Percentiles rank a stretch among this genome's conserved stretches.
Evolutionary conservation across 1,140 invertebrate species (phyloP).

Genomic region (Drosophila prosaltans): DNA sequence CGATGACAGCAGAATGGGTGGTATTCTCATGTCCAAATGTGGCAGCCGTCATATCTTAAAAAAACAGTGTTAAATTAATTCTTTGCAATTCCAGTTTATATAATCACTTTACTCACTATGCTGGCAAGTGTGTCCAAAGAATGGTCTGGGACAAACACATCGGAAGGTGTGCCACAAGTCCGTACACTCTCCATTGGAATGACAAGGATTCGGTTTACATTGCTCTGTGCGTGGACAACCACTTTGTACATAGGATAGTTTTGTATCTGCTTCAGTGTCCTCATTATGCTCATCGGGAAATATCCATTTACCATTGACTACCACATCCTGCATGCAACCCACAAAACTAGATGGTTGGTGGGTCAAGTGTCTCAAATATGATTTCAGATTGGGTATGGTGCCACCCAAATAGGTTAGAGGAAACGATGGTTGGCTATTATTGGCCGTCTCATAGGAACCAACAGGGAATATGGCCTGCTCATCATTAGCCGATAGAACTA

Average conservation of each 20-base stretch:
- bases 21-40: conserved; percentile 95
- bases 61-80: background rate
- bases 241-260: conserved; percentile 85
- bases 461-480: conserved; percentile 95
- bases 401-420: conserved; percentile 91
- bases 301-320: conserved; percentile 92
- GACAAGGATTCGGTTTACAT: conserved; percentile 93
- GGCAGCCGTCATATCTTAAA: conserved; percentile 91
- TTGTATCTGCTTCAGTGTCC: conserved; percentile 54
- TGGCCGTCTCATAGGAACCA: conserved; percentile 89
- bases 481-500: conserved; percentile 92
- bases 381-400: conserved; percentile 85
- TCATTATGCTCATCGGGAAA: conserved; percentile 71
- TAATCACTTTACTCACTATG: conserved; percentile 87
- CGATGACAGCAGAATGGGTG: conserved; percentile 88
- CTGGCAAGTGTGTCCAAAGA: conserved; percentile 93
- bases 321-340: conserved; percentile 95
- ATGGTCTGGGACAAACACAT: conserved; percentile 93
- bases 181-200: conserved; percentile 92
- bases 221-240: conserved; percentile 91
- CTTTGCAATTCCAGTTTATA: too few species aligned
- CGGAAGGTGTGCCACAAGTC: conserved; percentile 95
- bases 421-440: conserved; percentile 90
- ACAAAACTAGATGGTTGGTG: conserved; percentile 91
- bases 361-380: conserved; percentile 87